Base-by-base conservation (phyloP, 2,888 invertebrate genomes). In the Linnaemya vulpina region DNA sequence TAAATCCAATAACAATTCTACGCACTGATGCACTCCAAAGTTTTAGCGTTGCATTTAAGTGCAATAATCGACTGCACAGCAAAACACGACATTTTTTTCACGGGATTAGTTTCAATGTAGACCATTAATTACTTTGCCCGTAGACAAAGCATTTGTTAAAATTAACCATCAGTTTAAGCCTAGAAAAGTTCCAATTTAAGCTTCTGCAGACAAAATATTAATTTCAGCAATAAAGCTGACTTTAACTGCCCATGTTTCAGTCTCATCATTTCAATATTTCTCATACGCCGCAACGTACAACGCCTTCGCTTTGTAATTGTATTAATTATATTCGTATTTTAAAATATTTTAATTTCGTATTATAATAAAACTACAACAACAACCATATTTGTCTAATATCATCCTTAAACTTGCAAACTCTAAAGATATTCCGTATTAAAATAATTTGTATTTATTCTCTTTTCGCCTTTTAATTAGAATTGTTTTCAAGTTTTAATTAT, bases 271-370 rank as follows among this genome's bases (percentile, higher is more conserved):
- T 75, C 13, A 51, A 67, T 46, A 79, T 79, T 75, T 65, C 65
- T 75, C 79, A 79, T 83, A 79, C 78, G 79, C 30, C 78, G 74
- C 30, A n/a, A 35, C 30, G n/a, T 20, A 10, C 3, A 46, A 68
- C 8, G 11, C 17, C 38, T 46, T 20, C 11, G 15, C 17, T 43
- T 30, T 55, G 2, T 20, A 67, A 55, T 20, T 65, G 15, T 3
- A 51, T 75, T 51, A 63, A 65, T 35, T 58, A 49, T 3, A 8
- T 13, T 40, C 40, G 8, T 38, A 38, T 20, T 15, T 38, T 46
- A 15, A 62, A 62, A 62, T 20, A 20, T 40, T 60, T 60, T 17
- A 65, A 65, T 60, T 35, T 17, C 17, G 25, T 55, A 25, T 55
- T 55, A 55, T n/a, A 3, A 55, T 55, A 25, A 25, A 9, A 62